phyloP scores from a whole-genome alignment of 2,797 vertebrate genomes.

The Dendrocincla tyrannina region DNA sequence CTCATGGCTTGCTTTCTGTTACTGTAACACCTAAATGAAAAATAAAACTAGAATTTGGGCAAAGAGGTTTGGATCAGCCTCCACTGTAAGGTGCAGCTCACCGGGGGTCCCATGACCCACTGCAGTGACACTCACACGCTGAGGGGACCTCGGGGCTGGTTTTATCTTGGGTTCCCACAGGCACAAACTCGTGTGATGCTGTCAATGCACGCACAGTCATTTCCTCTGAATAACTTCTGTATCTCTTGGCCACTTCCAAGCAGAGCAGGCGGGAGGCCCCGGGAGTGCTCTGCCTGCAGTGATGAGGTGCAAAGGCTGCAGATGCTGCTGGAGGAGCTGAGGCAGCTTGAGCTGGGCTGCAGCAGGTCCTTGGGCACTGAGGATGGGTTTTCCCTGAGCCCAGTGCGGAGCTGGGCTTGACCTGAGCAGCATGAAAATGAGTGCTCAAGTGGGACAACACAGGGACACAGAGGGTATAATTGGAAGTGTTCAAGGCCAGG shows the following conservation, averaged over 20 bases:
- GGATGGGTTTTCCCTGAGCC: neutral
- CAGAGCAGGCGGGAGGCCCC: neutral
- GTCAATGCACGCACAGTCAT: neutral
- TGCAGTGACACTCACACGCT: neutral
- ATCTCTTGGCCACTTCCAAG: neutral
- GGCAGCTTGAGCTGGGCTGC: neutral
- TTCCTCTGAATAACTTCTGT: neutral
- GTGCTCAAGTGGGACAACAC: neutral
- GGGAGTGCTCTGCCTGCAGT: neutral
- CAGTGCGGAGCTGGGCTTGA: neutral
- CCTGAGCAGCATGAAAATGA: neutral
- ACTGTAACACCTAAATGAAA: neutral
- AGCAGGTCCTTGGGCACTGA: neutral
- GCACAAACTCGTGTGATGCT: accelerated
- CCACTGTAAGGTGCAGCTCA: accelerated
- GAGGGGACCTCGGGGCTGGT: neutral
- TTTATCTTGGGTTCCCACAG: neutral
- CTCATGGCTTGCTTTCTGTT: neutral
- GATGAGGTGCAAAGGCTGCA: accelerated
- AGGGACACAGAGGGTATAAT: neutral
- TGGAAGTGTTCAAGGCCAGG: neutral
- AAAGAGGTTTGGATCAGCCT: neutral
- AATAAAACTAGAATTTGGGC: neutral
- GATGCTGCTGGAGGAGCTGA: neutral
- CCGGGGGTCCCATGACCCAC: accelerated